phyloP scores from a whole-genome alignment of 2,113 vertebrate species.

The Apodemus speciosus region DNA sequence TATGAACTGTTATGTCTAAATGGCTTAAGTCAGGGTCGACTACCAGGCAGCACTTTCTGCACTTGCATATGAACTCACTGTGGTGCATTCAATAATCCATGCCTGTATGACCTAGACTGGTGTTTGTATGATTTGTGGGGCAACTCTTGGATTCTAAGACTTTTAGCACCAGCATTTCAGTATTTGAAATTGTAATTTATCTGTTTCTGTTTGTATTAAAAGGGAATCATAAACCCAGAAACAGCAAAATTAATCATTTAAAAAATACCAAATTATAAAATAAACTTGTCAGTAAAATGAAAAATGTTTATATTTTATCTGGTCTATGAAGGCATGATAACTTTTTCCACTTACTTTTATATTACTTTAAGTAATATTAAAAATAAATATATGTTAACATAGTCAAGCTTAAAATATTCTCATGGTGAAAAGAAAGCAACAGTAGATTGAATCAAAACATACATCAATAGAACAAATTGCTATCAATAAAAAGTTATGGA shows the following conservation, averaged over 20 bases:
- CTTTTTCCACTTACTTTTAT: constrained; percentile 43
- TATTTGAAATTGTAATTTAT: background rate
- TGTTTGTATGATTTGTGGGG: no score
- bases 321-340: background rate
- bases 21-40: no score
- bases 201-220: background rate
- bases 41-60: no score
- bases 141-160: no score
- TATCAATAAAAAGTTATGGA: constrained; percentile 41
- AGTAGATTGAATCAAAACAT: background rate
- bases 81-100: no score
- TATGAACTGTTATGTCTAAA: no score
- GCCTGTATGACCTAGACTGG: no score
- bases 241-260: background rate
- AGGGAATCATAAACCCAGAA: constrained; percentile 1
- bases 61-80: no score
- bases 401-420: background rate
- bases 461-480: constrained; percentile 47
- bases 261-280: constrained; percentile 10
- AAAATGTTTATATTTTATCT: background rate
- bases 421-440: background rate
- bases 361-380: constrained; percentile 6
- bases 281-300: background rate
- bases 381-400: background rate
- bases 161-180: background rate